Percentiles rank a stretch among this genome's conserved stretches.
Conservation (phyloP, 2,888 invertebrate species). For the Lasioglossum vierecki region DNA sequence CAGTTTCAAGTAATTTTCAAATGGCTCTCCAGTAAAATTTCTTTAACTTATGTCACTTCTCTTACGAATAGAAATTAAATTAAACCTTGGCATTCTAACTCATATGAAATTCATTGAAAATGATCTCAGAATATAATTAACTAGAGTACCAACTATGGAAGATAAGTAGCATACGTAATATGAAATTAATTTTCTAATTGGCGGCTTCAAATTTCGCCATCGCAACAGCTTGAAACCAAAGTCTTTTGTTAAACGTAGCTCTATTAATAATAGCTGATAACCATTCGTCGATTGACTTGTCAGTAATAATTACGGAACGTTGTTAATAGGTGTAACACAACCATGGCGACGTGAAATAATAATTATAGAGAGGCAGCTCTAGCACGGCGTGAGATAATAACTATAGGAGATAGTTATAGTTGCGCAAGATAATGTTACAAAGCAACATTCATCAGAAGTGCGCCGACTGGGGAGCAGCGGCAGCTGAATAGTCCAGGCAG, state of each 20-base stretch:
- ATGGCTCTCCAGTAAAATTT: too few species aligned
- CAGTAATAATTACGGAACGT: background rate
- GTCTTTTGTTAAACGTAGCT: background rate
- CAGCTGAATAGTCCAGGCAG: background rate
- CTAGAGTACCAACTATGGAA: too few species aligned
- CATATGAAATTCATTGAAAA: too few species aligned
- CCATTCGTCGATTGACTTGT: background rate
- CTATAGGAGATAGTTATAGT: background rate
- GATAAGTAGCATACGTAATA: too few species aligned
- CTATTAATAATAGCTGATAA: background rate
- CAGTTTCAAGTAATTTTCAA: too few species aligned
- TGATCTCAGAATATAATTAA: too few species aligned
- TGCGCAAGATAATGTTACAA: slow-evolving; percentile 4
- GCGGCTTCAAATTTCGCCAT: too few species aligned
- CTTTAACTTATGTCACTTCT: too few species aligned
- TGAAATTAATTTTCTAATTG: too few species aligned
- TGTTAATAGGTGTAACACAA: background rate
- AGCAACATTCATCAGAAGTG: slow-evolving; percentile 1
- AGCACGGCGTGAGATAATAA: background rate
- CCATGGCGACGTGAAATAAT: background rate
- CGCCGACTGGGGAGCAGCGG: background rate
- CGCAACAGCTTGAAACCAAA: background rate
- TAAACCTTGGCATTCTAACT: too few species aligned
- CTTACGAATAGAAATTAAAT: too few species aligned
- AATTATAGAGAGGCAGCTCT: background rate